These are phyloP conservation scores for Iphiclides podalirius DNA, from an alignment of 2,888 invertebrate species.

Conservation along the genomic window DNA sequence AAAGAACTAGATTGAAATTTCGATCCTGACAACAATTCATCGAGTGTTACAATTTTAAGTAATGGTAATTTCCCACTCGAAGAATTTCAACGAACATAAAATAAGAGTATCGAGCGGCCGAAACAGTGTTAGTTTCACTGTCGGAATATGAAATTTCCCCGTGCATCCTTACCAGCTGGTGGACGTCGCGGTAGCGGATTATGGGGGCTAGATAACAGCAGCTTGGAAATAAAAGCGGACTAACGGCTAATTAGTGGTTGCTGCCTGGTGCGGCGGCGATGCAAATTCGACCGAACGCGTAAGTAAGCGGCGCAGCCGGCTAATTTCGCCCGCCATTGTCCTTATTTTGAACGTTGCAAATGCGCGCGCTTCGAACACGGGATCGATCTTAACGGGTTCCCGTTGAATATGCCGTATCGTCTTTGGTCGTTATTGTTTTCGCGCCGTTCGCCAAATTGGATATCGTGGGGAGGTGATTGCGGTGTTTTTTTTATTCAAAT, in stretches of 20 bases:
- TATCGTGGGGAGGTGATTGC: no score
- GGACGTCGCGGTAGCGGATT: conserved; percentile 63
- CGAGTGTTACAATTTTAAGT: no score
- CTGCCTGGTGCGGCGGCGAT: conserved; percentile 37
- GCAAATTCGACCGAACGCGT: conserved; percentile 56
- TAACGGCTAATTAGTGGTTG: conserved; percentile 64
- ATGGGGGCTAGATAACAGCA: conserved; percentile 67
- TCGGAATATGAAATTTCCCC: conserved; percentile 15
- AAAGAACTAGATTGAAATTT: no score
- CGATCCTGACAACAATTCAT: no score
- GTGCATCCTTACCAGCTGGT: conserved; percentile 6
- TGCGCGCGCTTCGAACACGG: conserved; percentile 19
- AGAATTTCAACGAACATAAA: no score
- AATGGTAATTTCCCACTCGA: no score
- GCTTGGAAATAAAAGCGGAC: conserved; percentile 71
- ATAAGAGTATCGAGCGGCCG: no score
- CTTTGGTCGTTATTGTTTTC: no score
- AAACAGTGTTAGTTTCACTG: no score
- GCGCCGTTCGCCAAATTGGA: no score
- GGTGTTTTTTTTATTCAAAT: no score
- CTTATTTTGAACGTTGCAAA: conserved; percentile 30
- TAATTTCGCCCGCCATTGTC: conserved; percentile 32
- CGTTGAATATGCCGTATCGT: no score
- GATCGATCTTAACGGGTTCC: conserved; percentile 5
- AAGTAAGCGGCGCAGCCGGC: conserved; percentile 38